These are phyloP conservation scores for Psylliodes chrysocephalus DNA, from an alignment of 2,888 invertebrate genomes.

Conservation along the genomic window DNA sequence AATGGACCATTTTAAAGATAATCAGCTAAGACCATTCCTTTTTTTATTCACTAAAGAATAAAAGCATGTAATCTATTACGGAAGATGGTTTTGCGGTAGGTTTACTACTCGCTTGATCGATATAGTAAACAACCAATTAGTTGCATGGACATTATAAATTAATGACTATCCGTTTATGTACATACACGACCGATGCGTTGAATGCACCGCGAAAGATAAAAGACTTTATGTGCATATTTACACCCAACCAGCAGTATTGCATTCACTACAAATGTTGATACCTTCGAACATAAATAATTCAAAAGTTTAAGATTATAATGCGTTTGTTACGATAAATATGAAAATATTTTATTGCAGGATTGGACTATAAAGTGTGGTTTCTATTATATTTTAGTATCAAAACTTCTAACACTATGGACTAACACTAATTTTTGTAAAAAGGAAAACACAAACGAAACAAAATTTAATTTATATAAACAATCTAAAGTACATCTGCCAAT, in stretches of 20 bases:
- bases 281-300: conserved; percentile 37
- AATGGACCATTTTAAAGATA: no score
- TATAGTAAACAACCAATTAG: conserved; percentile 37
- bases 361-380: no score
- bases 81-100: conserved; percentile 21
- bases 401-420: no score
- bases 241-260: conserved; percentile 29
- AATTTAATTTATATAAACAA: no score
- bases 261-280: conserved; percentile 15
- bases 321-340: conserved; percentile 3
- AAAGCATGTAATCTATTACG: conserved; percentile 12
- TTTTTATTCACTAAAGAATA: not conserved
- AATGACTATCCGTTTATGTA: conserved; percentile 32
- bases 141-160: conserved; percentile 34
- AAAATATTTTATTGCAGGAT: not conserved
- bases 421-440: no score
- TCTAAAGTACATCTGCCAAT: no score
- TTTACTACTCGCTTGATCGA: conserved; percentile 27
- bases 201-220: conserved; percentile 31
- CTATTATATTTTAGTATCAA: no score
- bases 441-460: no score
- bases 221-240: conserved; percentile 36
- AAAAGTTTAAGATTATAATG: conserved; percentile 26
- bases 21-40: not conserved
- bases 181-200: conserved; percentile 26